Percentiles rank a stretch among this genome's conserved stretches.
Evolutionary conservation across 23 tunicate genomes (phyloP).

Genomic region (Ascidia mentula): DNA sequence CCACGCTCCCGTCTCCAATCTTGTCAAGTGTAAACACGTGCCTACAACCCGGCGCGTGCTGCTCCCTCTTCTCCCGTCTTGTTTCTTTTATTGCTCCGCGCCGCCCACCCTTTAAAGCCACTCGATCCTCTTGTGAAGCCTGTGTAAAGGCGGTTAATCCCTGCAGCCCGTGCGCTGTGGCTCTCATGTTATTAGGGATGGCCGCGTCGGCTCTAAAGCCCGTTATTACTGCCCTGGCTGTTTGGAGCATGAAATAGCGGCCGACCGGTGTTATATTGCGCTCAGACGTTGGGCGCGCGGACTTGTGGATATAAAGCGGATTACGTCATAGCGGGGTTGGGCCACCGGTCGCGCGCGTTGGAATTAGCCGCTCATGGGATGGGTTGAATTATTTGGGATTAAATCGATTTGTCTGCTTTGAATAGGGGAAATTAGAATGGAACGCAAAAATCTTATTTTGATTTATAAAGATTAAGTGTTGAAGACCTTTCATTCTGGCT

Average conservation of each 20-base stretch:
- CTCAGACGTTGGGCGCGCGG: constrained; percentile 2
- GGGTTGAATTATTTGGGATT: no score
- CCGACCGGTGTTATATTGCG: background rate
- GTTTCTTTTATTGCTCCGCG: constrained; percentile 21
- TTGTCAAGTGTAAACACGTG: constrained; percentile 94
- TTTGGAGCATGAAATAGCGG: background rate
- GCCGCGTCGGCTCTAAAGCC: background rate
- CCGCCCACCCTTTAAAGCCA: background rate
- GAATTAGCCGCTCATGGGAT: no score
- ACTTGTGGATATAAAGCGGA: background rate
- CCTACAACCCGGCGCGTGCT: constrained; percentile 90
- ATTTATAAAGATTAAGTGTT: no score
- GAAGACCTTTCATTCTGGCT: no score
- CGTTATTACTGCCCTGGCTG: background rate
- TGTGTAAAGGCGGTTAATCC: constrained; percentile 9
- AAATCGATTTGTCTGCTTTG: no score
- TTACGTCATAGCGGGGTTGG: no score
- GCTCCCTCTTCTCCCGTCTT: constrained; percentile 38
- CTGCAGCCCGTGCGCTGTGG: background rate
- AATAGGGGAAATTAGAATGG: no score
- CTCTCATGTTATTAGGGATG: constrained; percentile 8
- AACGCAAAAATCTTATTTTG: no score
- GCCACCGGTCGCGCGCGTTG: no score
- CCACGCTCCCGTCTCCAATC: constrained; percentile 95
- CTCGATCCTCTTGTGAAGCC: constrained; percentile 5